These are phyloP conservation scores for Pipistrellus pipistrellus DNA, from an alignment of 2,797 vertebrate genomes.

Conservation along the genomic window DNA sequence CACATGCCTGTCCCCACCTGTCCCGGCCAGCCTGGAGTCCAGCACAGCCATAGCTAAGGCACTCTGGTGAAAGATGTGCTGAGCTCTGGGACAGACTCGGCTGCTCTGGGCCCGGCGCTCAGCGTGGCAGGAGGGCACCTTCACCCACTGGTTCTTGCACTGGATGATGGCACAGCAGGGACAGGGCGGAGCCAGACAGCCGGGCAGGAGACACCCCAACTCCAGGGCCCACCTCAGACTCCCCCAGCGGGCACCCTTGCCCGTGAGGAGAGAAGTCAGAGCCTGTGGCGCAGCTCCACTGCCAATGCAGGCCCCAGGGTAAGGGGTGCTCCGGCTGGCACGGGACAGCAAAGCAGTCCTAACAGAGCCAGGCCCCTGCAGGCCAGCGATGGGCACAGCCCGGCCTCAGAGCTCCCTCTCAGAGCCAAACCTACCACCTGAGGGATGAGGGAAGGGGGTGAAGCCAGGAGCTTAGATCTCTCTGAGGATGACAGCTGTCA, in stretches of 20 bases:
- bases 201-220: neutral
- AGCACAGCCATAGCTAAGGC: neutral
- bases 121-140: too few species aligned
- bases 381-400: neutral
- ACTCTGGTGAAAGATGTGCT: neutral
- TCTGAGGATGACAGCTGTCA: neutral
- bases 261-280: neutral
- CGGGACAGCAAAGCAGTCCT: neutral
- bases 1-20: neutral
- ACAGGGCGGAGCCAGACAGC: fast-evolving
- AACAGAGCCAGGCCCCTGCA: neutral
- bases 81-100: neutral
- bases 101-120: neutral
- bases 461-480: neutral
- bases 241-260: neutral
- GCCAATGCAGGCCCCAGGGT: fast-evolving
- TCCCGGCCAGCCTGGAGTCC: neutral
- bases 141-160: neutral
- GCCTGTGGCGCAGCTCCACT: neutral
- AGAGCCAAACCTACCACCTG: neutral
- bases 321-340: neutral
- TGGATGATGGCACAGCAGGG: neutral
- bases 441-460: neutral
- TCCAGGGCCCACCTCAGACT: too few species aligned
- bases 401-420: neutral